phyloP scores from a whole-genome alignment of 2,797 vertebrate species.

The Periparus ater region DNA sequence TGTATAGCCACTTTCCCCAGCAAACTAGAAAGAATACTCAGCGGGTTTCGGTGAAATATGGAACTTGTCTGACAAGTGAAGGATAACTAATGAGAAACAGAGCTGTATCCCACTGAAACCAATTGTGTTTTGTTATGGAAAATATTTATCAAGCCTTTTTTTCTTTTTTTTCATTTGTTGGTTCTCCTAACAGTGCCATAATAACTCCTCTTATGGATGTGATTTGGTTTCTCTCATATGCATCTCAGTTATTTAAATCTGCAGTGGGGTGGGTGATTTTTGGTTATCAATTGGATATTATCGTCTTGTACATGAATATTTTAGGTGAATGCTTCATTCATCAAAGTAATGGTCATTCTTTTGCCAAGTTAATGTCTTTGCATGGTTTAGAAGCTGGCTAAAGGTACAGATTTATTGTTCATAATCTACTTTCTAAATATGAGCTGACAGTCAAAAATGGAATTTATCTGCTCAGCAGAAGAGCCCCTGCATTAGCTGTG shows the following conservation, averaged over 20 bases:
- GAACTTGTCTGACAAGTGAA: constrained; percentile 73
- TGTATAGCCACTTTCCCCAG: constrained; percentile 54
- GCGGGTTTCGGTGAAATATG: constrained; percentile 55
- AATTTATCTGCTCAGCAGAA: constrained; percentile 60
- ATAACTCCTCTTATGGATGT: background rate
- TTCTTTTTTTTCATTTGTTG: constrained; percentile 45
- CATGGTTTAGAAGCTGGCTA: constrained; percentile 42
- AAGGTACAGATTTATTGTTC: constrained; percentile 49
- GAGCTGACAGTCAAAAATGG: constrained; percentile 51
- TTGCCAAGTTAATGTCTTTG: constrained; percentile 60
- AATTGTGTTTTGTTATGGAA: constrained; percentile 76
- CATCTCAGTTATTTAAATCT: background rate
- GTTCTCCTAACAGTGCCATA: constrained; percentile 61
- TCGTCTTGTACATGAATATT: constrained; percentile 50
- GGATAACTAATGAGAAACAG: constrained; percentile 75
- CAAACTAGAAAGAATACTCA: constrained; percentile 63
- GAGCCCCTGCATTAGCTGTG: constrained; percentile 54
- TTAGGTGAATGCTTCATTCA: constrained; percentile 57
- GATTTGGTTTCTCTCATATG: background rate
- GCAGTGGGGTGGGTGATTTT: background rate
- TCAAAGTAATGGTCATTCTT: constrained; percentile 65
- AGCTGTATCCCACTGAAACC: constrained; percentile 72
- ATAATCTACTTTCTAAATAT: constrained; percentile 33
- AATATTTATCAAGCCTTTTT: constrained; percentile 71
- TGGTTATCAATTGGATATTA: constrained; percentile 32